phyloP scores from a whole-genome alignment of 2,888 invertebrate genomes.

The Synergus japonicus region DNA sequence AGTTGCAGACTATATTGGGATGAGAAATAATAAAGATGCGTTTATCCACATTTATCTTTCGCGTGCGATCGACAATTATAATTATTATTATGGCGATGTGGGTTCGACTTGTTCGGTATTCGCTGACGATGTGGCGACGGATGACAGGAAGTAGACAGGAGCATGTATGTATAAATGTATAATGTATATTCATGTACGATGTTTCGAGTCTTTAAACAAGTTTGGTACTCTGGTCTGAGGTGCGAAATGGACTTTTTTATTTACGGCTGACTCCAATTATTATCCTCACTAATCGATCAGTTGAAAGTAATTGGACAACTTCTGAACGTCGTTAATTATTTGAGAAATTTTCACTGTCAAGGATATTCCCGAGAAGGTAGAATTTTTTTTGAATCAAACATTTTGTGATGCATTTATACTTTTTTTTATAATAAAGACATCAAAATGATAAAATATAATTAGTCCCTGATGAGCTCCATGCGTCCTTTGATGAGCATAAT shows the following conservation, averaged over 20 bases:
- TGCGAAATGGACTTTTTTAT: conserved; percentile 26
- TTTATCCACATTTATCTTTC: conserved; percentile 7
- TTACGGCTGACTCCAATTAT: conserved; percentile 12
- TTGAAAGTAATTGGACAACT: conserved; percentile 14
- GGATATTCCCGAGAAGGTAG: background rate
- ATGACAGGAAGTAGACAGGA: conserved; percentile 37
- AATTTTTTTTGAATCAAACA: background rate
- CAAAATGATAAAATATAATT: background rate
- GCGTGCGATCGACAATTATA: conserved; percentile 27
- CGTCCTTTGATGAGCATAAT: background rate
- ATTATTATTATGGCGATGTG: conserved; percentile 30
- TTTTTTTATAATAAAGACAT: background rate
- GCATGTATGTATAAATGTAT: conserved; percentile 1
- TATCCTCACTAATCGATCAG: conserved; percentile 27
- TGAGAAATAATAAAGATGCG: background rate
- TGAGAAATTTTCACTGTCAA: background rate
- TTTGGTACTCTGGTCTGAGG: background rate
- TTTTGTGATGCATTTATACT: background rate
- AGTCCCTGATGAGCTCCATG: background rate
- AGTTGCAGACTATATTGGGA: background rate
- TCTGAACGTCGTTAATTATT: conserved; percentile 5
- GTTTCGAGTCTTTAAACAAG: conserved; percentile 7
- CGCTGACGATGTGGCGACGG: conserved; percentile 28
- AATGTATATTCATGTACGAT: conserved; percentile 5
- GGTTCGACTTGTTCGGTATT: conserved; percentile 24